A percentile compares a stretch with the other conserved stretches of the same genome.
Evolutionary conservation across 2,797 vertebrate species (phyloP).

Genomic region (Stomatorhinus walkeri): DNA sequence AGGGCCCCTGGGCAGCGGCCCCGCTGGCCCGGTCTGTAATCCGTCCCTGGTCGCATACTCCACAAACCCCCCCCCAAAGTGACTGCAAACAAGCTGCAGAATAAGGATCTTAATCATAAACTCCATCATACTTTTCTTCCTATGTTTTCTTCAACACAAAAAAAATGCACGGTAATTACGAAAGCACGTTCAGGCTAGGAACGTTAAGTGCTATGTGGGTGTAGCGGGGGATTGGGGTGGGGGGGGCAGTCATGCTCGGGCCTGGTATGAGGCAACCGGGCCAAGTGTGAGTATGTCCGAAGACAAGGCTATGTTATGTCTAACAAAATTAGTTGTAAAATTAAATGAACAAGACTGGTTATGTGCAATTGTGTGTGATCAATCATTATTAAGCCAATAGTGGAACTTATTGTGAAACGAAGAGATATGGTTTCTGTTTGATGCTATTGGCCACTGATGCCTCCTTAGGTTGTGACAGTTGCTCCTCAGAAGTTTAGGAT

Average conservation of each 20-base stretch:
- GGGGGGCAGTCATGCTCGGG: not conserved
- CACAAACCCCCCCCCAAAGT: not conserved
- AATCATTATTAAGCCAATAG: not conserved
- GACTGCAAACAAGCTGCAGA: not conserved
- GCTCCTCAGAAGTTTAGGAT: slow-evolving; percentile 84
- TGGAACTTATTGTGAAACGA: not conserved
- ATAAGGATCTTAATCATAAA: not conserved
- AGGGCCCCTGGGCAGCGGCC: too few species aligned
- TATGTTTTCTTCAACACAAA: not conserved
- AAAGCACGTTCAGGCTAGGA: not conserved
- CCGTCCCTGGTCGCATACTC: not conserved
- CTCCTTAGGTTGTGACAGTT: slow-evolving; percentile 72
- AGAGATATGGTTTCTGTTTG: not conserved
- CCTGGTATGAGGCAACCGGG: not conserved
- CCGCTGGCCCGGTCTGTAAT: too few species aligned
- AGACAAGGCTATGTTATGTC: not conserved
- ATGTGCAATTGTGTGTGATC: not conserved
- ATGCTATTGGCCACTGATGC: not conserved
- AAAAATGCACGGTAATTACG: not conserved
- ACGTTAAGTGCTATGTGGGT: not conserved
- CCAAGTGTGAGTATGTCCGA: not conserved
- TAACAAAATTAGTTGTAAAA: not conserved
- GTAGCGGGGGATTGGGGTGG: not conserved
- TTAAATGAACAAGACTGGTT: not conserved
- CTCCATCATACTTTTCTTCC: not conserved